phyloP scores from a whole-genome alignment of 2,888 invertebrate species.

The Luperina testacea region DNA sequence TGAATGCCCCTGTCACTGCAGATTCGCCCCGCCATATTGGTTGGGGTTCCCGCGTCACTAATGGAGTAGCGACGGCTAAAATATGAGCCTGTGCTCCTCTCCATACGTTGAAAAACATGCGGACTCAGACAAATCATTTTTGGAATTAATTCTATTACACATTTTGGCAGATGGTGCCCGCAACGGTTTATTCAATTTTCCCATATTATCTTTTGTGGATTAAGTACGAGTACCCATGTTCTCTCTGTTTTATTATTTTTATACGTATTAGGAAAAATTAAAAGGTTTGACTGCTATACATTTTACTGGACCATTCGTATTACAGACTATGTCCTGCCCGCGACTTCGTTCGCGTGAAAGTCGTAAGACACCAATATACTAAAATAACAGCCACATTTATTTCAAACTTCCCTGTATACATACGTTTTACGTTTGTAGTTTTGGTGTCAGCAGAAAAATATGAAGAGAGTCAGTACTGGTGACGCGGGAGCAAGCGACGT shows the following conservation, averaged over 20 bases:
- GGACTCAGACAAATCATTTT: constrained; percentile 72
- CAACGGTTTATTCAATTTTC: constrained; percentile 20
- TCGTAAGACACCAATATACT: neutral
- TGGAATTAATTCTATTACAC: constrained; percentile 70
- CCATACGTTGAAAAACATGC: constrained; percentile 82
- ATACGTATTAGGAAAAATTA: neutral
- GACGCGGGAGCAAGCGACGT: neutral
- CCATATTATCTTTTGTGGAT: constrained; percentile 20
- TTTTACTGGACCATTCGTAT: neutral
- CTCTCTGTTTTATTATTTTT: constrained; percentile 1
- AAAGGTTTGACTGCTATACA: neutral
- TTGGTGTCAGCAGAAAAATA: neutral
- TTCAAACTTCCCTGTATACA: too few relatives aligned
- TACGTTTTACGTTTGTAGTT: neutral
- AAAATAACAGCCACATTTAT: neutral
- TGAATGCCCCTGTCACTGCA: constrained; percentile 89
- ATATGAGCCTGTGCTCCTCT: constrained; percentile 85
- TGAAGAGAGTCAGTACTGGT: neutral
- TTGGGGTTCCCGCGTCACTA: constrained; percentile 87
- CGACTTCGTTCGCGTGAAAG: neutral
- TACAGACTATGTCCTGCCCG: neutral
- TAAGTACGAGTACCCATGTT: constrained; percentile 8
- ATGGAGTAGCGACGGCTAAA: constrained; percentile 87
- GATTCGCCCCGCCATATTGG: constrained; percentile 87
- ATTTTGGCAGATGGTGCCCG: constrained; percentile 52